Base-by-base conservation (phyloP, 2,113 vertebrate genomes). In the Sturnus vulgaris region DNA sequence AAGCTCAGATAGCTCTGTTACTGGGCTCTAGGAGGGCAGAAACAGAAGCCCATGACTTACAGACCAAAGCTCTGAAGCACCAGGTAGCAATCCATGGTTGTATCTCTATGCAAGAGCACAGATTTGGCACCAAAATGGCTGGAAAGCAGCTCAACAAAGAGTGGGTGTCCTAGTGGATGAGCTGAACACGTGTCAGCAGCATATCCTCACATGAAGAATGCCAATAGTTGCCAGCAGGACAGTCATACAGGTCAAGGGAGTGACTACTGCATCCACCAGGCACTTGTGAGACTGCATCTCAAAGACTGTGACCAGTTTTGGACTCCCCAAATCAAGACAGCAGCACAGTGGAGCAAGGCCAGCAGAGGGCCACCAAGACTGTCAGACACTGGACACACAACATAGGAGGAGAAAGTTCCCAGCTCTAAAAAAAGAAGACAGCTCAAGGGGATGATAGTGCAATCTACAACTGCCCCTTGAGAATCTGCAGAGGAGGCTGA, bases 151-250 rank as follows among this genome's bases (percentile, higher is more conserved):
- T 10, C 64, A 57, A 17, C 33, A 65, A 57, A 46, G 39, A 30
- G 31, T 10, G 37, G 9, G 21, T 4, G 9, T 42, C 47, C 24
- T 46, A 13, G 18, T 10, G 6, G 40, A 52, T 6, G 15, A 87
- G 35, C 2, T 56, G 49, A 79, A 64, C 24, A 7, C 0, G 1
- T 30, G 11, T 7, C 57, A 86, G 44, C 40, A 71, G 37, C 0
- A 1, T 3, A 30, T 8, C 25, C 25, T 22, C 17, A 12, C 0
- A 1, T 16, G 22, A 84, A 66, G 17, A 73, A 56, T 3, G 13
- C 9, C 31, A 44, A 4, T 10, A 35, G 2, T 15, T 9, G 35
- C 27, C 44, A 84, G 66, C 37, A 69, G 50, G 39, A 82, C 0
- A 52, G 44, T n/a, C 39, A 60, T 10, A 19, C 37, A 70, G 60